Percentiles rank a stretch among this genome's conserved stretches.
These are phyloP conservation scores for Deilephila porcellus DNA, from an alignment of 2,888 invertebrate genomes.

Conservation along the genomic window DNA sequence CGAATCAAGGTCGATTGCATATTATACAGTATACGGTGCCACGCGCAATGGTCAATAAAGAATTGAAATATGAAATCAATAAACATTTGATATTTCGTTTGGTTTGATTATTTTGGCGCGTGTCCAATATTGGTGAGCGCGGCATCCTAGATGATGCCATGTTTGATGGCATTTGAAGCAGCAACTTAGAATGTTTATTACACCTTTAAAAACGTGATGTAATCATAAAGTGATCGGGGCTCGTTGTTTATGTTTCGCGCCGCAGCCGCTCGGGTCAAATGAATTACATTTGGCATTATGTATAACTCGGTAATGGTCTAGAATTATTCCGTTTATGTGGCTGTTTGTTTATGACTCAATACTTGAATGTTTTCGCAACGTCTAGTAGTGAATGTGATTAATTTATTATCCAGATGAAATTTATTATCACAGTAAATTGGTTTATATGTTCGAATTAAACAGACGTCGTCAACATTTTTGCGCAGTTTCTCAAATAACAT, in stretches of 20 bases:
- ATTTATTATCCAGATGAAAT: constrained; percentile 12
- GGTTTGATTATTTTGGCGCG: constrained; percentile 76
- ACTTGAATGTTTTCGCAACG: constrained; percentile 4
- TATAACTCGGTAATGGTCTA: neutral
- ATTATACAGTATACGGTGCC: constrained; percentile 41
- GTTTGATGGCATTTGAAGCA: constrained; percentile 55
- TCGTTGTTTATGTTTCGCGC: constrained; percentile 13
- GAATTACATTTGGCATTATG: constrained; percentile 3
- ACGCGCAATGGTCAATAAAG: constrained; percentile 61
- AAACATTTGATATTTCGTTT: constrained; percentile 61
- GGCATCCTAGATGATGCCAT: constrained; percentile 55
- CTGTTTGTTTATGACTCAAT: constrained; percentile 19
- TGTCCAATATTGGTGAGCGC: constrained; percentile 65
- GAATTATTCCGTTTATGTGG: constrained; percentile 17
- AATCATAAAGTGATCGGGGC: constrained; percentile 9
- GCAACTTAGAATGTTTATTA: constrained; percentile 55
- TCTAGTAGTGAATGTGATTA: neutral
- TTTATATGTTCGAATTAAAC: neutral
- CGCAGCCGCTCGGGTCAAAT: neutral
- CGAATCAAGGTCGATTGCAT: constrained; percentile 65
- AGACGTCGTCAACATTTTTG: too few relatives aligned
- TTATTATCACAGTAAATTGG: neutral
- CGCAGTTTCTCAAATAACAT: neutral
- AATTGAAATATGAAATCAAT: constrained; percentile 61
- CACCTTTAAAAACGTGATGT: constrained; percentile 42